phyloP scores from a whole-genome alignment of 2,888 invertebrate genomes.

The Heliconius erato region DNA sequence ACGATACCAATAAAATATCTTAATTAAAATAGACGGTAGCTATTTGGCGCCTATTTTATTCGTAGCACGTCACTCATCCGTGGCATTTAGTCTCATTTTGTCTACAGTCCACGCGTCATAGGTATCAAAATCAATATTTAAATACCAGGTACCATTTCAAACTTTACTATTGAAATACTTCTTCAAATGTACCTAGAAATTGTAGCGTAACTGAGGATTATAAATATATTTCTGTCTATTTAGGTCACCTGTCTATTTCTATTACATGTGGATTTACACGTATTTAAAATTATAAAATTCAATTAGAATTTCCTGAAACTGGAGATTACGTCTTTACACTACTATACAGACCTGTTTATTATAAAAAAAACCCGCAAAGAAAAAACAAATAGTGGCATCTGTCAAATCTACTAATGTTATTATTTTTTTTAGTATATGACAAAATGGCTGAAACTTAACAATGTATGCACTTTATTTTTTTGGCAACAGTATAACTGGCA shows the following conservation, averaged over 20 bases:
- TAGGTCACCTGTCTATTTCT: too few species aligned
- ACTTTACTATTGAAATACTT: background rate
- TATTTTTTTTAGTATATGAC: background rate
- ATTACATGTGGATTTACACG: too few species aligned
- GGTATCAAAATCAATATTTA: constrained; percentile 1
- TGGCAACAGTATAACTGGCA: constrained; percentile 5
- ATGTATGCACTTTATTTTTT: constrained; percentile 4
- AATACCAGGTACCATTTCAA: background rate
- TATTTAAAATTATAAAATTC: too few species aligned
- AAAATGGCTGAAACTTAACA: background rate
- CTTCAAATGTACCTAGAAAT: background rate
- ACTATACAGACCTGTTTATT: too few species aligned
- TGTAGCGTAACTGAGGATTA: too few species aligned
- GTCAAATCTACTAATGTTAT: background rate
- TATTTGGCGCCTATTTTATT: constrained; percentile 63
- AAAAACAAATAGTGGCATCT: background rate
- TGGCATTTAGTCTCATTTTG: constrained; percentile 47
- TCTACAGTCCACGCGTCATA: constrained; percentile 34
- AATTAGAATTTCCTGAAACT: too few species aligned
- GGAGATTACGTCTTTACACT: too few species aligned
- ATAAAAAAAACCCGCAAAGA: background rate
- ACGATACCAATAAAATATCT: constrained; percentile 63
- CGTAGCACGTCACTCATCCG: constrained; percentile 50
- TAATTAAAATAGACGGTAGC: constrained; percentile 60
- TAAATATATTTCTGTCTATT: too few species aligned